phyloP scores from a whole-genome alignment of 1,140 invertebrate genomes.

The Lutraria rhynchaena region DNA sequence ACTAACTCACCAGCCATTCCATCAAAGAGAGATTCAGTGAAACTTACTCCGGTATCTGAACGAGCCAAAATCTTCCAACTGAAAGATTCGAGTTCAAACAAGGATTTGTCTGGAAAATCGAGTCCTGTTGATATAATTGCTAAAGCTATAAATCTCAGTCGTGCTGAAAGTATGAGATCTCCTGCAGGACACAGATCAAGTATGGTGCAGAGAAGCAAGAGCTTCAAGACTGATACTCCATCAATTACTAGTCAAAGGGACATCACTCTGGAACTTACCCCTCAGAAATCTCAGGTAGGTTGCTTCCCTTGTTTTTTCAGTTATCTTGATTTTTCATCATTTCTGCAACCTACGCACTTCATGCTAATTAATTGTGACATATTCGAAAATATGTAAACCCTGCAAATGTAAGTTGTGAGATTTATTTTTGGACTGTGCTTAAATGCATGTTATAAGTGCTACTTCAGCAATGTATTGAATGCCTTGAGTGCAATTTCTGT shows the following conservation, averaged over 20 bases:
- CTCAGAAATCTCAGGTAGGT: slow-evolving; percentile 45
- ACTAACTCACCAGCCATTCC: slow-evolving; percentile 34
- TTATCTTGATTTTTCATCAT: too few species aligned
- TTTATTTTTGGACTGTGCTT: too few species aligned
- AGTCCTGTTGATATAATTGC: slow-evolving; percentile 50
- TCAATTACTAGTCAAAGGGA: slow-evolving; percentile 31
- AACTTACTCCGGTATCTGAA: slow-evolving; percentile 50
- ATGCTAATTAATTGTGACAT: too few species aligned
- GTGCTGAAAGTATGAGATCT: slow-evolving; percentile 39
- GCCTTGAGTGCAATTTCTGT: too few species aligned
- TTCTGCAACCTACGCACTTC: too few species aligned
- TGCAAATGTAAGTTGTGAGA: too few species aligned
- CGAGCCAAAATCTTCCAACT: slow-evolving; percentile 50
- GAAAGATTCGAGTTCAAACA: slow-evolving; percentile 22
- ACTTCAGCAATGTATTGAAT: too few species aligned
- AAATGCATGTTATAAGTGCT: too few species aligned
- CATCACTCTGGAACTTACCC: slow-evolving; percentile 53
- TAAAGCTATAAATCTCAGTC: slow-evolving; percentile 48
- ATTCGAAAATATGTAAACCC: too few species aligned
- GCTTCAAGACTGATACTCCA: slow-evolving; percentile 36
- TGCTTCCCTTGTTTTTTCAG: slow-evolving; percentile 5
- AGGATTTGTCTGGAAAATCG: slow-evolving; percentile 36
- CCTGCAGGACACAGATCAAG: slow-evolving; percentile 16
- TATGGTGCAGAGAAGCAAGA: slow-evolving; percentile 31
- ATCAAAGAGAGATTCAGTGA: slow-evolving; percentile 28